These are phyloP conservation scores for Phortica okadai DNA, from an alignment of 2,888 invertebrate genomes.

Conservation along the genomic window DNA sequence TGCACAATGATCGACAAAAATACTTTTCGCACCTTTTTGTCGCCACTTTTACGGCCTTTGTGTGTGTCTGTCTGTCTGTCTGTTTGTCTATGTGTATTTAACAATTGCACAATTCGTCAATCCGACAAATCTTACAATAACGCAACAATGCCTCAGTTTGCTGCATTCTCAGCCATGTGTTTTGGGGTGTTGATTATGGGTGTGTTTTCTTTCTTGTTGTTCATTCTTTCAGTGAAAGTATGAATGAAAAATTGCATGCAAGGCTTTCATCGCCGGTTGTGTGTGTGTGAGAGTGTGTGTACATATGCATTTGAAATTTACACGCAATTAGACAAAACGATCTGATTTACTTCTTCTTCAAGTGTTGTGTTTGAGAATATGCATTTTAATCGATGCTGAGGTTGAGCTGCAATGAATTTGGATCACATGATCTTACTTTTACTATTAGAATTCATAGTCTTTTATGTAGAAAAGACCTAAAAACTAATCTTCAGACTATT, in stretches of 20 bases:
- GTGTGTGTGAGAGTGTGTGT: not conserved
- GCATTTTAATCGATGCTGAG: not conserved
- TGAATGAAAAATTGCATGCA: slow-evolving; percentile 8
- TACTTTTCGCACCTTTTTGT: slow-evolving; percentile 63
- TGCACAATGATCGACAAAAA: slow-evolving; percentile 42
- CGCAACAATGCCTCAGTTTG: slow-evolving; percentile 15
- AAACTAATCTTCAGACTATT: no score
- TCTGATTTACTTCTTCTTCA: not conserved
- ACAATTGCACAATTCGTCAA: slow-evolving; percentile 2
- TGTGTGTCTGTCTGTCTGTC: not conserved
- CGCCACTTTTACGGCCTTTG: slow-evolving; percentile 34
- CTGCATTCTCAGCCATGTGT: not conserved
- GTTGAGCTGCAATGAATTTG: no score
- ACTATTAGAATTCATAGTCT: no score
- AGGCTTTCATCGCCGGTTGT: not conserved
- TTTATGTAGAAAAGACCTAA: no score
- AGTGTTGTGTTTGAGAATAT: not conserved
- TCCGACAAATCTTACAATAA: slow-evolving; percentile 9
- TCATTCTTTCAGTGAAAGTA: slow-evolving; percentile 17
- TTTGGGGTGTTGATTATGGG: slow-evolving; percentile 11
- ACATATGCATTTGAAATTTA: not conserved
- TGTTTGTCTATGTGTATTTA: not conserved
- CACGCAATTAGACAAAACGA: slow-evolving; percentile 16
- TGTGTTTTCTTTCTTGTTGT: not conserved
- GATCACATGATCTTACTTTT: no score